Evolutionary conservation across 2,113 vertebrate genomes (phyloP).

Genomic region (Caretta caretta): DNA sequence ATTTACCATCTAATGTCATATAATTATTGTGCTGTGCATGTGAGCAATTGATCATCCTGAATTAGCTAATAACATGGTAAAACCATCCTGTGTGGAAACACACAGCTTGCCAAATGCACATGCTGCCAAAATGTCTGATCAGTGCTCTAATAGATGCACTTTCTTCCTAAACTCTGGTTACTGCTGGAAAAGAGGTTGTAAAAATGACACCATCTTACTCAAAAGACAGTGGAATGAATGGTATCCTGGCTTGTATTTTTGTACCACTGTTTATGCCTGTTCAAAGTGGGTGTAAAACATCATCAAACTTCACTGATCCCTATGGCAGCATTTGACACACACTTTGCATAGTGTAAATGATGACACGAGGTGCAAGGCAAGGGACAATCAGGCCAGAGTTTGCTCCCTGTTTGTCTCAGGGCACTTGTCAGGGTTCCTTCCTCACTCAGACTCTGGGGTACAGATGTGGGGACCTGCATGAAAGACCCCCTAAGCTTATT

Average conservation of each 20-base stretch:
- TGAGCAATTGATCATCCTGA: constrained; percentile 30
- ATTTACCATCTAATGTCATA: constrained; percentile 13
- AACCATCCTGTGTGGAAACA: constrained; percentile 29
- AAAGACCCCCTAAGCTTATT: too few relatives aligned
- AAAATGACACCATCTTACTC: constrained; percentile 20
- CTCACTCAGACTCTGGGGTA: too few relatives aligned
- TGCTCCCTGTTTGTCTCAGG: not conserved
- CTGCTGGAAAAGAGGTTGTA: constrained; percentile 17
- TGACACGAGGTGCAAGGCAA: not conserved
- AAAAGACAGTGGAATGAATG: not conserved
- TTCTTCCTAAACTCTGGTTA: not conserved
- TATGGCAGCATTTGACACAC: not conserved
- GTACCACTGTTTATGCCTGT: not conserved
- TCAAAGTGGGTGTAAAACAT: not conserved
- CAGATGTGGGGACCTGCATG: too few relatives aligned
- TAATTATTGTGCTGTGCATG: constrained; percentile 41
- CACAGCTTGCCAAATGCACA: not conserved
- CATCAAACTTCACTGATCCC: not conserved
- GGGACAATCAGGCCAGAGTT: not conserved
- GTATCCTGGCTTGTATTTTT: not conserved
- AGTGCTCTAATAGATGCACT: constrained; percentile 7
- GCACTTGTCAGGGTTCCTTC: too few relatives aligned
- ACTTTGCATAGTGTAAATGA: not conserved
- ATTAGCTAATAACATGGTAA: constrained; percentile 40
- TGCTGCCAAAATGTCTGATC: constrained; percentile 12